These are phyloP conservation scores for Drosophila mercatorum DNA, from an alignment of 2,888 invertebrate genomes.

Conservation along the genomic window DNA sequence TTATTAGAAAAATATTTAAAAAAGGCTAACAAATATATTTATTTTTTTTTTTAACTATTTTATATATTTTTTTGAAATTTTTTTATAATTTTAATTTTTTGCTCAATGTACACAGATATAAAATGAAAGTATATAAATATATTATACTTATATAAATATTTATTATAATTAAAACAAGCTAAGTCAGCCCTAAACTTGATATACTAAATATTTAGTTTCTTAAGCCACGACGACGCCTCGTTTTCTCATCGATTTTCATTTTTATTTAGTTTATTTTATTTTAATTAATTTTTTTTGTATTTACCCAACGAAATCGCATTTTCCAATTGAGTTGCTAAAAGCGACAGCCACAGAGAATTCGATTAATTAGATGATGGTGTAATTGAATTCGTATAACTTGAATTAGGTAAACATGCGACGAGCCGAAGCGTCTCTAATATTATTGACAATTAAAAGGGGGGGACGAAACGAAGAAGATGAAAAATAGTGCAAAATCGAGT, in stretches of 20 bases:
- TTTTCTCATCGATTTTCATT: slow-evolving; percentile 20
- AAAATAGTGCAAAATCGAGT: background rate
- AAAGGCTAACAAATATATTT: no score
- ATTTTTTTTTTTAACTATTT: no score
- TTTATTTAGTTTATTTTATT: slow-evolving; percentile 32
- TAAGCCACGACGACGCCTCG: background rate
- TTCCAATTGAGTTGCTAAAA: slow-evolving; percentile 68
- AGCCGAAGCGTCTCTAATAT: slow-evolving; percentile 52
- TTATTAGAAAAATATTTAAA: no score
- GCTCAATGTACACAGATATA: no score
- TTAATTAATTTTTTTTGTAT: slow-evolving; percentile 48
- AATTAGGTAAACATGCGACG: slow-evolving; percentile 71
- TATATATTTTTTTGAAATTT: no score
- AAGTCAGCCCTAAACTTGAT: background rate
- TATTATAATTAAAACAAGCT: no score
- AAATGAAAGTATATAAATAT: no score
- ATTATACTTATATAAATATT: no score
- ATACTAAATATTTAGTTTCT: background rate
- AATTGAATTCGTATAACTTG: slow-evolving; percentile 80
- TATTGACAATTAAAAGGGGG: slow-evolving; percentile 60
- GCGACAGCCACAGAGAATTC: slow-evolving; percentile 36
- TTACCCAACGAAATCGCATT: slow-evolving; percentile 73
- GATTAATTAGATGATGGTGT: slow-evolving; percentile 75
- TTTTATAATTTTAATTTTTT: no score
- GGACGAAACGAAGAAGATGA: slow-evolving; percentile 7